These are phyloP conservation scores for Pomatostomus ruficeps DNA, from an alignment of 2,113 vertebrate genomes.

Conservation along the genomic window DNA sequence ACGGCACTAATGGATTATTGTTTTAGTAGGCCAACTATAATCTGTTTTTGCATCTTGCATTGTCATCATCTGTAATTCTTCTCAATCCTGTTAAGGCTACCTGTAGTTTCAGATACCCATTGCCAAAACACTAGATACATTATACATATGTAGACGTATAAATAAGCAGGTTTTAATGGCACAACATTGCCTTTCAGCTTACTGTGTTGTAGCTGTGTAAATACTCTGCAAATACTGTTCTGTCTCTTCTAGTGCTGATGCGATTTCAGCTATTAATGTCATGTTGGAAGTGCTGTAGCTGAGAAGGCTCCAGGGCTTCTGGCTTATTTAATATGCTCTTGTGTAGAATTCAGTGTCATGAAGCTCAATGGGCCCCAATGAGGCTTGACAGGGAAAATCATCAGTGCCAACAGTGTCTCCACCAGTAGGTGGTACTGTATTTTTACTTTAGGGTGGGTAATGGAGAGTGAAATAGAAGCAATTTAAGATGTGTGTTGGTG, in stretches of 20 bases:
- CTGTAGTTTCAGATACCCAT: not conserved
- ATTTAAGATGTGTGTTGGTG: not conserved
- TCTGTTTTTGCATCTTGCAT: conserved; percentile 63
- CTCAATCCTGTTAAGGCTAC: conserved; percentile 71
- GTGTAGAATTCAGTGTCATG: not conserved
- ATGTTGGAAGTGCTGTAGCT: not conserved
- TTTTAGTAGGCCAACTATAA: conserved; percentile 66
- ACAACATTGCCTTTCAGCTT: not conserved
- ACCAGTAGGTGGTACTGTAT: conserved; percentile 37
- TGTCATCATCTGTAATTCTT: conserved; percentile 73
- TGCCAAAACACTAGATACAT: not conserved
- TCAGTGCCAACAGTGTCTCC: not conserved
- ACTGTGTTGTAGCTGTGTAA: not conserved
- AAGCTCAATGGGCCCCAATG: fast-evolving
- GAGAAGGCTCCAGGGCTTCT: not conserved
- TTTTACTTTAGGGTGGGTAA: not conserved
- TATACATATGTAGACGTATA: not conserved
- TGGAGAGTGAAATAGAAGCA: not conserved
- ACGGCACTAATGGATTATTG: conserved; percentile 61
- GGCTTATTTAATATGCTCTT: not conserved
- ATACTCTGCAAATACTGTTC: not conserved
- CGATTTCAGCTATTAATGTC: not conserved
- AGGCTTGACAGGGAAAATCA: not conserved
- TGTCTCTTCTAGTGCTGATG: not conserved
- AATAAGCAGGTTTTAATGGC: not conserved